Percentiles rank a stretch among this genome's conserved stretches.
phyloP scores from a whole-genome alignment of 1,140 invertebrate species.

The Cotesia typhae region DNA sequence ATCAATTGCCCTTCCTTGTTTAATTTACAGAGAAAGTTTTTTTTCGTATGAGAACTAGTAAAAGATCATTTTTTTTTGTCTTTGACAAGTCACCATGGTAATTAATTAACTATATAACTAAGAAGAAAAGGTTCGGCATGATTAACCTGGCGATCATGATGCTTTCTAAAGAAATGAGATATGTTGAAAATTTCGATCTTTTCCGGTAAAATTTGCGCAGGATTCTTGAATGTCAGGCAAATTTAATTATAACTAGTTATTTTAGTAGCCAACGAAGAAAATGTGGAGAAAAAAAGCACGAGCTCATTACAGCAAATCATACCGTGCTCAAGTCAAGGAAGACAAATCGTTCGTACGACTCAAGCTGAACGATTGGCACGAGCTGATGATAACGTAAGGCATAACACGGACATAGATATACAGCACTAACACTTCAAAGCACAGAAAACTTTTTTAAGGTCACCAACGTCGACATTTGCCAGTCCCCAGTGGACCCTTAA shows the following conservation, averaged over 20 bases:
- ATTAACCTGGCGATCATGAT: too few species aligned
- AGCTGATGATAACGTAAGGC: constrained; percentile 17
- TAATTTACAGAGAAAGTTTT: constrained; percentile 30
- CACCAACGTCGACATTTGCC: constrained; percentile 27
- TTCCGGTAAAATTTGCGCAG: too few species aligned
- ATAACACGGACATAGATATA: constrained; percentile 9
- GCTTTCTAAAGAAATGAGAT: neutral
- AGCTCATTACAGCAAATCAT: constrained; percentile 29
- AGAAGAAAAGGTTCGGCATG: constrained; percentile 11
- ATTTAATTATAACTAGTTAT: neutral
- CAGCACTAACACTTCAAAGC: constrained; percentile 25
- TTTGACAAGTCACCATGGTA: neutral
- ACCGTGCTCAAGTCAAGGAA: constrained; percentile 32
- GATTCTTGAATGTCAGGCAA: too few species aligned
- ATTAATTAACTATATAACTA: constrained; percentile 3
- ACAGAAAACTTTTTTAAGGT: constrained; percentile 46
- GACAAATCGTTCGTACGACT: constrained; percentile 41
- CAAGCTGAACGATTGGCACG: constrained; percentile 35
- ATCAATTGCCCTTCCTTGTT: constrained; percentile 31
- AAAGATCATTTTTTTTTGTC: neutral
- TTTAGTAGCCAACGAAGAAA: neutral
- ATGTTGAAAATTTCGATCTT: neutral
- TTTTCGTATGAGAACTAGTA: neutral
- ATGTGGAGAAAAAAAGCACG: constrained; percentile 13
- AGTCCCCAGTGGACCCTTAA: constrained; percentile 47